These are phyloP conservation scores for Nothocercus nigrocapillus DNA, from an alignment of 2,113 vertebrate genomes.

Conservation along the genomic window DNA sequence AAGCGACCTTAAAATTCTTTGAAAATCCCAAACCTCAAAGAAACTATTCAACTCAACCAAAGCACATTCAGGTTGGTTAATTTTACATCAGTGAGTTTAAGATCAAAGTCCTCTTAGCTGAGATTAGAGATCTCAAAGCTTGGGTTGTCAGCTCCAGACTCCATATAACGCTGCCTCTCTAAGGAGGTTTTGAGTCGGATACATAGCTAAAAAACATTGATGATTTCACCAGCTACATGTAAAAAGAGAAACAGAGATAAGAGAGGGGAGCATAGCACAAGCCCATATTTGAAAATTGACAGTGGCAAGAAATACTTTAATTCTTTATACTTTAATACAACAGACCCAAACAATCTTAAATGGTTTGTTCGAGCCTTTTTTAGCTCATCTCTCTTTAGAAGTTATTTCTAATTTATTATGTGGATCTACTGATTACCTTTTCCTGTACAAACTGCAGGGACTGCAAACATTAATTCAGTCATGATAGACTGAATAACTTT, in stretches of 20 bases:
- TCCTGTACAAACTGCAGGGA: neutral
- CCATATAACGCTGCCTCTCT: neutral
- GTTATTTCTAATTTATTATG: neutral
- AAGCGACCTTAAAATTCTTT: neutral
- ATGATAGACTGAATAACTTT: neutral
- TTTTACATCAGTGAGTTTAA: conserved; percentile 7
- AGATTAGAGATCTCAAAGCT: neutral
- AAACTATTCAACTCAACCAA: neutral
- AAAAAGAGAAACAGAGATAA: neutral
- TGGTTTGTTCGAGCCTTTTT: neutral
- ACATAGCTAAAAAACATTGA: neutral
- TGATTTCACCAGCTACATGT: neutral
- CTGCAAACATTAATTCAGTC: neutral
- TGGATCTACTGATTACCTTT: neutral
- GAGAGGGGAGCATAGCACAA: neutral
- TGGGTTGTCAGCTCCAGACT: neutral
- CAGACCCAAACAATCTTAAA: neutral
- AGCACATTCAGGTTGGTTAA: neutral
- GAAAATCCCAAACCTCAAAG: neutral
- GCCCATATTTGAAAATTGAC: fast-evolving
- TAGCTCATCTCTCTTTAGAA: neutral
- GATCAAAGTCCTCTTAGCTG: conserved; percentile 10
- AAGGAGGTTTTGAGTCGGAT: neutral
- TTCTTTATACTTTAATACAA: too few species aligned
- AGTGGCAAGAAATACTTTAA: fast-evolving